phyloP scores from a whole-genome alignment of 2,113 vertebrate species.

The rabbit (Oryctolagus cuniculus) region mOryCun1.1 NC_091432.1:73388001-73388500 shows the following conservation, averaged over 20 bases:
- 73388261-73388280: not conserved
- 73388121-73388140: not conserved
- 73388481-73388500: not conserved
- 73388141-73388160: not conserved
- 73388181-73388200: not conserved
- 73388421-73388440: not conserved
- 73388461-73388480: not conserved
- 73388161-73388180: not conserved
- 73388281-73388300: slow-evolving; percentile 8
- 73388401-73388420: not conserved
- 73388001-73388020: too few species aligned
- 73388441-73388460: not conserved
- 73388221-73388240: not conserved
- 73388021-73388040: not conserved
- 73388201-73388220: not conserved
- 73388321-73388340: not conserved
- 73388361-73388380: not conserved
- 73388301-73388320: slow-evolving; percentile 8
- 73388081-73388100: not conserved
- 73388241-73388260: not conserved
- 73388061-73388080: not conserved
- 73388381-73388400: slow-evolving; percentile 36
- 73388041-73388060: not conserved
- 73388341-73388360: not conserved
- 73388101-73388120: not conserved